Evolutionary conservation across 2,797 vertebrate species (phyloP).

Genomic region (Oreochromis mossambicus): DNA sequence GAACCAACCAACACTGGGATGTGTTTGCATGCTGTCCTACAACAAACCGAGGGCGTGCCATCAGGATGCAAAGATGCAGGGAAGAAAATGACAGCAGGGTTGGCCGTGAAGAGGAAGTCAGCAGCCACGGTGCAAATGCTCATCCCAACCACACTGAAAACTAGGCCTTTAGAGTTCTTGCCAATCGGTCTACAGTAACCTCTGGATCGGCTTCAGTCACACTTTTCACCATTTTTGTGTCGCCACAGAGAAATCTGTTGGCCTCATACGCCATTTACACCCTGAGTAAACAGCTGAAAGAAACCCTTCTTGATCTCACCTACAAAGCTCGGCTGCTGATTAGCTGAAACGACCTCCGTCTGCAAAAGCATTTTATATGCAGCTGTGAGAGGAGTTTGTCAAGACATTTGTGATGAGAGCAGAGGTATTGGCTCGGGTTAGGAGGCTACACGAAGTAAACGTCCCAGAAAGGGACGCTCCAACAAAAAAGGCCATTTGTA

Average conservation of each 20-base stretch:
- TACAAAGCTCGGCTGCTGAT: background rate
- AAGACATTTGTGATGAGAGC: background rate
- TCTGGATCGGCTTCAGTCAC: background rate
- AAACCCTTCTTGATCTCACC: background rate
- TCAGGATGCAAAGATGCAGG: background rate
- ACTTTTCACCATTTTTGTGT: background rate
- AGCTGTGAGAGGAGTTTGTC: background rate
- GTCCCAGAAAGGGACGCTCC: background rate
- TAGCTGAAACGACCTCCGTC: background rate
- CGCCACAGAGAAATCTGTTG: background rate
- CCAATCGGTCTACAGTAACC: background rate
- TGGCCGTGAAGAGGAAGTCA: background rate
- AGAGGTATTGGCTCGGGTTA: background rate
- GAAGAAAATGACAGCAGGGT: background rate
- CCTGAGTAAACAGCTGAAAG: background rate
- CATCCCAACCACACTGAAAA: background rate
- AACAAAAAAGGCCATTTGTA: background rate
- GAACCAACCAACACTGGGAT: background rate
- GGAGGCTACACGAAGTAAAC: accelerated
- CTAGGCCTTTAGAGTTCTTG: background rate
- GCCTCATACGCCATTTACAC: background rate
- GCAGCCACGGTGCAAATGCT: background rate
- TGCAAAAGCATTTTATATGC: background rate
- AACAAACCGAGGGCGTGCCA: background rate
- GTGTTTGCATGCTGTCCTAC: background rate